Percentiles rank a stretch among this genome's conserved stretches.
phyloP scores from a whole-genome alignment of 2,113 vertebrate genomes.

The Diadophis punctatus region DNA sequence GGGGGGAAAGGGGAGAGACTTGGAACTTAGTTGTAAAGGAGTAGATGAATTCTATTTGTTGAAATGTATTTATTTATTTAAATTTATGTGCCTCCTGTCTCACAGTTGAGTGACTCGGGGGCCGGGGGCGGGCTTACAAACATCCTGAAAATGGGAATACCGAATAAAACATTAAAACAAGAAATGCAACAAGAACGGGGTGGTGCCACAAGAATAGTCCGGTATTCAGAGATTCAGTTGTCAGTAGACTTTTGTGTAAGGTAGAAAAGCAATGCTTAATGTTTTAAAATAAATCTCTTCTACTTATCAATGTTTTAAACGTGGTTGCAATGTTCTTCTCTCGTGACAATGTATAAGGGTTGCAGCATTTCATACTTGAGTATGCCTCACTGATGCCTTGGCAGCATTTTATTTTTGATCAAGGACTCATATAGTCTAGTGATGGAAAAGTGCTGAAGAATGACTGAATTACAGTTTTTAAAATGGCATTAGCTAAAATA shows the following conservation, averaged over 20 bases:
- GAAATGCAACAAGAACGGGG: not conserved
- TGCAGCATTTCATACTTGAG: not conserved
- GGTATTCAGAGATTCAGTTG: not conserved
- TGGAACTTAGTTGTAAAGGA: not conserved
- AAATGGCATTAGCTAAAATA: not conserved
- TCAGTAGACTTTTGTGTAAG: not conserved
- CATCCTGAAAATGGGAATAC: not conserved
- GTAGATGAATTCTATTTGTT: not conserved
- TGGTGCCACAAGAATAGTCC: not conserved
- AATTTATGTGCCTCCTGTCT: not conserved
- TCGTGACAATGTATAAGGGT: not conserved
- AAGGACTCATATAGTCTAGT: not conserved
- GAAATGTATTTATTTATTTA: not conserved
- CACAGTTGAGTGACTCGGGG: not conserved
- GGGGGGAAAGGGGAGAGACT: not conserved
- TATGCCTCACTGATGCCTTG: not conserved
- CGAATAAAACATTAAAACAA: not conserved
- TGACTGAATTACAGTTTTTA: not conserved
- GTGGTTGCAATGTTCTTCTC: not conserved
- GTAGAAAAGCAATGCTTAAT: not conserved
- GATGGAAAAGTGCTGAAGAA: not conserved
- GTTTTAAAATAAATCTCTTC: not conserved
- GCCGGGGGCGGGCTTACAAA: not conserved
- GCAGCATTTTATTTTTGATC: not conserved
- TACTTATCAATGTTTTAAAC: not conserved